Evolutionary conservation across 2,113 vertebrate species (phyloP).

Genomic region (Vulpes vulpes): DNA sequence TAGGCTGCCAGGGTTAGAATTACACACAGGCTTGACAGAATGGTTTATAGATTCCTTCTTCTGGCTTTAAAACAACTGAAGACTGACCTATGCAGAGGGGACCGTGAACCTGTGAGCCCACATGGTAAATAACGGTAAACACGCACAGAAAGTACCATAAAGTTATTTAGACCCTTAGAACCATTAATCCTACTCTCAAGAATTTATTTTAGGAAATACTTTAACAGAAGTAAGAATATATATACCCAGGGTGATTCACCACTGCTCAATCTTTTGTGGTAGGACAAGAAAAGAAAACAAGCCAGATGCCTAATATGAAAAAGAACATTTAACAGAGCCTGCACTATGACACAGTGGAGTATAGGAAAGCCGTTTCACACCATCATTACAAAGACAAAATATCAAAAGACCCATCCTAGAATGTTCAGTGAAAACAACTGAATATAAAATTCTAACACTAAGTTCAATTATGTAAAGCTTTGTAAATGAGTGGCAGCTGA

Average conservation of each 20-base stretch:
- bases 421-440: not conserved
- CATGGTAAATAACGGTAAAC: not conserved
- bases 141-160: not conserved
- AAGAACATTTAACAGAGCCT: not conserved
- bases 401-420: not conserved
- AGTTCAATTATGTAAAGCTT: not conserved
- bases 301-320: not conserved
- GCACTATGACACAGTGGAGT: not conserved
- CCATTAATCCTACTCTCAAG: not conserved
- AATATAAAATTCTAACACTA: not conserved
- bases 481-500: not conserved
- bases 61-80: not conserved
- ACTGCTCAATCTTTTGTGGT: not conserved
- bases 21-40: not conserved
- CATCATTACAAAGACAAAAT: not conserved
- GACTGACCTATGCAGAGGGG: accelerated
- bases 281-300: not conserved
- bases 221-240: not conserved
- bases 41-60: not conserved
- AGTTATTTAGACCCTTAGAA: not conserved
- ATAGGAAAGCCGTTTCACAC: not conserved
- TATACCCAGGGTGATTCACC: not conserved
- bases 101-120: not conserved
- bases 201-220: not conserved
- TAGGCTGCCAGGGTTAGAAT: not conserved